Percentiles rank a stretch among this genome's conserved stretches.
Conservation (phyloP, 92 coral and sea anemone genomes). For the Bergia puertoricense region DNA sequence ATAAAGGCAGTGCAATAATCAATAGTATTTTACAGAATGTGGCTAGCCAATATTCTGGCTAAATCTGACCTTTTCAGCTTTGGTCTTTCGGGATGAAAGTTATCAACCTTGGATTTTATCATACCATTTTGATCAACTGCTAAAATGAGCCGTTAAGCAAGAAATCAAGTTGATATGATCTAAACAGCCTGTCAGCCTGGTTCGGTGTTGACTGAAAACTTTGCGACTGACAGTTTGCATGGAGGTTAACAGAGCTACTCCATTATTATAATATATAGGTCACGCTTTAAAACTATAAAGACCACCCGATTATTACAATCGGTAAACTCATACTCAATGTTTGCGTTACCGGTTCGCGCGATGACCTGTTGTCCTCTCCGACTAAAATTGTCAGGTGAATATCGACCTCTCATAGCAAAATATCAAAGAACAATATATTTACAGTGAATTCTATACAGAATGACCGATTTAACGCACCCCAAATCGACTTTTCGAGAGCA, state of each 20-base stretch:
- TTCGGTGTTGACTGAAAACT: background rate
- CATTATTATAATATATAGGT: background rate
- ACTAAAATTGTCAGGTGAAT: background rate
- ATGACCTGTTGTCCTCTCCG: background rate
- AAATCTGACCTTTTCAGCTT: no score
- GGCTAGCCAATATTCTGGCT: no score
- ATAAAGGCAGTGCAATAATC: no score
- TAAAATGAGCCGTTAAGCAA: background rate
- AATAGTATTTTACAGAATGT: no score
- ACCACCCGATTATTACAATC: background rate
- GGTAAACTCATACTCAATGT: background rate
- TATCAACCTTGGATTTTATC: no score
- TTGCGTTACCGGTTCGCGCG: background rate
- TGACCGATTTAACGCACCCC: background rate
- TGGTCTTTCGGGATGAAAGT: no score
- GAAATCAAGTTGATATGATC: background rate
- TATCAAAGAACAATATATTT: background rate
- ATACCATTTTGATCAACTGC: no score
- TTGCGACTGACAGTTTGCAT: background rate
- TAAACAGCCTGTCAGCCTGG: background rate
- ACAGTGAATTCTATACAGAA: slow-evolving; percentile 6
- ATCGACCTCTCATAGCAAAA: background rate
- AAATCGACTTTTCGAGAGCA: slow-evolving; percentile 17
- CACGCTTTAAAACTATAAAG: background rate
- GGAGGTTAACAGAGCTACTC: background rate